Evolutionary conservation across 2,797 vertebrate species (phyloP).

Genomic region (Pempheris klunzingeri): DNA sequence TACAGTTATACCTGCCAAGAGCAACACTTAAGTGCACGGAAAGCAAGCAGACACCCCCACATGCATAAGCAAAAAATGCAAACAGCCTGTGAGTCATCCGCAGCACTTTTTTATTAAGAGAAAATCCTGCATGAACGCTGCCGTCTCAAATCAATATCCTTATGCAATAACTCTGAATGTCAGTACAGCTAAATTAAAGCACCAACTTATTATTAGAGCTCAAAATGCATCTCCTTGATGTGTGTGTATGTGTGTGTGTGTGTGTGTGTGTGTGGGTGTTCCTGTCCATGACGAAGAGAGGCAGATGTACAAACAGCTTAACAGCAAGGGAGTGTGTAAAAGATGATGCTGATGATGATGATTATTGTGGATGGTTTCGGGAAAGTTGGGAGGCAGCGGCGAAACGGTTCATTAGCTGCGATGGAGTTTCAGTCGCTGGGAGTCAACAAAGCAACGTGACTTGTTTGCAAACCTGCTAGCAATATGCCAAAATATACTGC

Average conservation of each 20-base stretch:
- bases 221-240: constrained; percentile 19
- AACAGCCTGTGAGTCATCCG: constrained; percentile 55
- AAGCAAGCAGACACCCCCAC: constrained; percentile 32
- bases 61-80: constrained; percentile 48
- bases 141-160: constrained; percentile 54
- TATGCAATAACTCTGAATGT: constrained; percentile 64
- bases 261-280: not conserved
- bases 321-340: constrained; percentile 4
- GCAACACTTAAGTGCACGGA: constrained; percentile 21
- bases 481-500: not conserved
- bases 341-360: constrained; percentile 32
- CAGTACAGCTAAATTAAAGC: constrained; percentile 52
- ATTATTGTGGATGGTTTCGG: constrained; percentile 49
- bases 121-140: constrained; percentile 55
- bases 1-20: constrained; percentile 22
- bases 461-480: constrained; percentile 43
- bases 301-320: constrained; percentile 17
- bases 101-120: constrained; percentile 55
- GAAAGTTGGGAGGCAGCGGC: constrained; percentile 33
- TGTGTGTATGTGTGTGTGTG: not conserved
- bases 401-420: constrained; percentile 57
- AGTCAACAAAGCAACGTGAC: constrained; percentile 52
- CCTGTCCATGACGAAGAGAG: not conserved
- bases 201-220: constrained; percentile 32
- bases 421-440: constrained; percentile 47